phyloP scores from a whole-genome alignment of 2,888 invertebrate species.

The Drosophila longiperda region DNA sequence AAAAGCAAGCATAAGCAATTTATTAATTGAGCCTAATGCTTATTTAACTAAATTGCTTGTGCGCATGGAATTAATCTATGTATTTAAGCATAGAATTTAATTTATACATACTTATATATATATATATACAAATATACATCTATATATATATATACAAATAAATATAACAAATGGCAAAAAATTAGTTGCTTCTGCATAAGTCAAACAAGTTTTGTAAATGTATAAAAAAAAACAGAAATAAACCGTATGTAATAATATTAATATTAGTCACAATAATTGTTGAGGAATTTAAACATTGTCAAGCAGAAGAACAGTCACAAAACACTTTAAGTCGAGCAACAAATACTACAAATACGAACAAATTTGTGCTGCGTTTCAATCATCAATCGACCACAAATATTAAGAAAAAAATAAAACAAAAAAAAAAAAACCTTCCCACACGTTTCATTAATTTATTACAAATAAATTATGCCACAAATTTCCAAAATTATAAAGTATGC shows the following conservation, averaged over 20 bases:
- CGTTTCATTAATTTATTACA: conserved; percentile 77
- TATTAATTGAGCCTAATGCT: conserved; percentile 65
- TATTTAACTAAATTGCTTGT: conserved; percentile 62
- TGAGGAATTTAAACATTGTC: conserved; percentile 60
- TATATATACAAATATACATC: conserved; percentile 17
- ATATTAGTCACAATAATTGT: conserved; percentile 72
- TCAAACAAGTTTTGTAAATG: conserved; percentile 67
- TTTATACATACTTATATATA: conserved; percentile 54
- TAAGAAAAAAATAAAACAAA: conserved; percentile 23
- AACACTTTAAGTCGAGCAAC: conserved; percentile 54
- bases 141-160: conserved; percentile 29
- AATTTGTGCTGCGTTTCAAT: conserved; percentile 56
- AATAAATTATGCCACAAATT: conserved; percentile 70
- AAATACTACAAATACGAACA: conserved; percentile 40
- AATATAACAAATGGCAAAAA: conserved; percentile 34
- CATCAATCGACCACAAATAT: conserved; percentile 40
- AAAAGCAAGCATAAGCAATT: conserved; percentile 57
- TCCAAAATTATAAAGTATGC: conserved; percentile 59
- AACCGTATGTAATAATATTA: conserved; percentile 70
- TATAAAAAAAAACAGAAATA: conserved; percentile 43
- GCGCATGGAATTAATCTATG: conserved; percentile 74
- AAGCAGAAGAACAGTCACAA: conserved; percentile 49
- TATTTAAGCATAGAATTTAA: conserved; percentile 76
- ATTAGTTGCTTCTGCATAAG: conserved; percentile 43
- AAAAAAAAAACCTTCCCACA: conserved; percentile 52